These are phyloP conservation scores for Xerus inauris DNA, from an alignment of 2,113 vertebrate species.

Conservation along the genomic window DNA sequence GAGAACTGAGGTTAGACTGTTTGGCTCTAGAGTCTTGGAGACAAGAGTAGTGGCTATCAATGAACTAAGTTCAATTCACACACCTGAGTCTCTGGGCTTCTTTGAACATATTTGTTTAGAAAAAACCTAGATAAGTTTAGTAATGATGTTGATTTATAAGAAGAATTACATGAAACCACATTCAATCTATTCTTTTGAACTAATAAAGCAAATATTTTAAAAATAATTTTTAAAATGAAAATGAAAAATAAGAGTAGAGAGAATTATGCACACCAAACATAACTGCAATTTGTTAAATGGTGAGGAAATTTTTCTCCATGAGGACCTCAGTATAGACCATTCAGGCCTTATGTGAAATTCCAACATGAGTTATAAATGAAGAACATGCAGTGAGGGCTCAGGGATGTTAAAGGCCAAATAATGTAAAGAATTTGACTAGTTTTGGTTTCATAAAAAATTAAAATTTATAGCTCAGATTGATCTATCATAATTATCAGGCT, in stretches of 20 bases:
- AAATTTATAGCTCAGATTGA: neutral
- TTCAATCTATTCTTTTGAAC: neutral
- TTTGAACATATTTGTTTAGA: neutral
- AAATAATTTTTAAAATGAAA: neutral
- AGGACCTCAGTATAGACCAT: neutral
- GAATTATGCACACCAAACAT: neutral
- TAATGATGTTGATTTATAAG: neutral
- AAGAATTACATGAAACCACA: neutral
- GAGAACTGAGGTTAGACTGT: neutral
- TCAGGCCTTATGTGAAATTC: neutral
- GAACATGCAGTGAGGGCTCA: neutral
- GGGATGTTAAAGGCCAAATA: neutral
- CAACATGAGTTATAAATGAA: neutral
- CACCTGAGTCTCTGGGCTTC: neutral
- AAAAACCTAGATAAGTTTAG: neutral
- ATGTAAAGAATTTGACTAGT: neutral
- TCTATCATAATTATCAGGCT: neutral
- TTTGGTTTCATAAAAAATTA: conserved; percentile 2
- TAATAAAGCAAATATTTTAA: neutral
- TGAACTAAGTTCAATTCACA: neutral
- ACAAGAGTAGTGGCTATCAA: neutral
- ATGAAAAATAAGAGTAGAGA: neutral
- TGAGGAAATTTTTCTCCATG: neutral
- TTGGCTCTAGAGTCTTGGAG: neutral
- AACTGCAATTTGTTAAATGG: neutral